Conservation (phyloP, 2,888 invertebrate genomes). For the Odontothrips loti region DNA sequence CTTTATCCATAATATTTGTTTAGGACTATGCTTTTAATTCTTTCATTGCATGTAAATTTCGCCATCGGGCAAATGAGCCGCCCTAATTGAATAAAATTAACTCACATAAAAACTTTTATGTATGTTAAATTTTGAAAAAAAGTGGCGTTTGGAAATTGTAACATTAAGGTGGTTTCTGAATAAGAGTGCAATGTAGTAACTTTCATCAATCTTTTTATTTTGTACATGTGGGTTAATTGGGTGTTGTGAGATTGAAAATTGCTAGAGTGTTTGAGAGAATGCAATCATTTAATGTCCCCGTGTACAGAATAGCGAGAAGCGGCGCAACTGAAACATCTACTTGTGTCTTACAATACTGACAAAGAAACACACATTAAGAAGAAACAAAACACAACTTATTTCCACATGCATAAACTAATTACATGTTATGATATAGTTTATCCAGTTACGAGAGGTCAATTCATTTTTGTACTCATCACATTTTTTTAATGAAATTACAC, state of each 20-base stretch:
- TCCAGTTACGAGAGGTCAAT: background rate
- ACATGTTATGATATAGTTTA: slow-evolving; percentile 5
- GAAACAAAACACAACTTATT: slow-evolving; percentile 18
- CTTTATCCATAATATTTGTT: no score
- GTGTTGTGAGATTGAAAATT: background rate
- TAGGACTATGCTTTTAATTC: no score
- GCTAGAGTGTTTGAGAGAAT: background rate
- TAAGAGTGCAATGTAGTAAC: no score
- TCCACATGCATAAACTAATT: slow-evolving; percentile 14
- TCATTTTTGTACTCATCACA: background rate
- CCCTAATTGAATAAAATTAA: no score
- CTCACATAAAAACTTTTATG: no score
- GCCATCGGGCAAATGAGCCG: no score
- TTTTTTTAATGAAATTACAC: background rate
- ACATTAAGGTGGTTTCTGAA: no score
- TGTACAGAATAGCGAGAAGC: slow-evolving; percentile 24
- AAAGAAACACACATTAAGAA: slow-evolving; percentile 17
- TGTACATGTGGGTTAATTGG: background rate
- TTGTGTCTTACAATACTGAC: slow-evolving; percentile 19
- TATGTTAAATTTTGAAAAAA: no score
- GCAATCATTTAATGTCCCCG: slow-evolving; percentile 24
- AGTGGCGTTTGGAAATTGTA: no score
- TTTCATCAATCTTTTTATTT: no score
- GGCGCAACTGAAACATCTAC: slow-evolving; percentile 4
- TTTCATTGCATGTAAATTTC: no score